Evolutionary conservation across 35 echinoderm and acorn worm species (phyloP).

Genomic region (Diadema setosum): DNA sequence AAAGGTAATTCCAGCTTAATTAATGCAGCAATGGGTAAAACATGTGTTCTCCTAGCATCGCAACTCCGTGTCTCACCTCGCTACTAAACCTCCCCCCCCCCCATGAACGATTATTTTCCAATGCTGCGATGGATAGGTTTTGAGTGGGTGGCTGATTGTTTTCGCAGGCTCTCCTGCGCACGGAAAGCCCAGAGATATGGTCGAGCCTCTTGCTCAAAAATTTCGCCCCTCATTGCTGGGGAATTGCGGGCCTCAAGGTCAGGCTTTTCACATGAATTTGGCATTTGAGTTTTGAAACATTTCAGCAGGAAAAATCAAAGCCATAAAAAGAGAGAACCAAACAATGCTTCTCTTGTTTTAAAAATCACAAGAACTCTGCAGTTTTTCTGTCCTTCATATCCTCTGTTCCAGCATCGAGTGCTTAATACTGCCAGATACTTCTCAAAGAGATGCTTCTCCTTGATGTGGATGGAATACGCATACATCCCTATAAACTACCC

Average conservation of each 20-base stretch:
- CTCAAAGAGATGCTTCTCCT: no score
- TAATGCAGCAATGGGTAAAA: not conserved
- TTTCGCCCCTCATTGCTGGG: no score
- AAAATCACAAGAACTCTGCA: no score
- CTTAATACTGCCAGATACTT: no score
- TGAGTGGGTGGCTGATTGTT: not conserved
- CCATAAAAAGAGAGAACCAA: not conserved
- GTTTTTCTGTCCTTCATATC: no score
- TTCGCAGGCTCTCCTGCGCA: no score
- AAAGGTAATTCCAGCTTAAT: slow-evolving; percentile 22
- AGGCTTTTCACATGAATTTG: not conserved
- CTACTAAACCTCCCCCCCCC: not conserved
- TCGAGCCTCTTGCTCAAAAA: no score
- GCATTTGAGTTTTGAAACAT: not conserved
- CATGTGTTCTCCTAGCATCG: not conserved
- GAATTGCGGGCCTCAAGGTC: slow-evolving; percentile 5
- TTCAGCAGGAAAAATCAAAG: not conserved
- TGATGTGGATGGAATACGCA: no score
- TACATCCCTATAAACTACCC: no score
- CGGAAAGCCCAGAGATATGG: no score
- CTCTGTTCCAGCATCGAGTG: no score
- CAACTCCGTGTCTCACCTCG: not conserved
- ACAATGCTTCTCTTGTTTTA: no score
- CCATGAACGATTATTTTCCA: not conserved
- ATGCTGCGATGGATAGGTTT: not conserved